These are phyloP conservation scores for Phymorhynchus buccinoides DNA, from an alignment of 1,140 invertebrate genomes.

Conservation along the genomic window DNA sequence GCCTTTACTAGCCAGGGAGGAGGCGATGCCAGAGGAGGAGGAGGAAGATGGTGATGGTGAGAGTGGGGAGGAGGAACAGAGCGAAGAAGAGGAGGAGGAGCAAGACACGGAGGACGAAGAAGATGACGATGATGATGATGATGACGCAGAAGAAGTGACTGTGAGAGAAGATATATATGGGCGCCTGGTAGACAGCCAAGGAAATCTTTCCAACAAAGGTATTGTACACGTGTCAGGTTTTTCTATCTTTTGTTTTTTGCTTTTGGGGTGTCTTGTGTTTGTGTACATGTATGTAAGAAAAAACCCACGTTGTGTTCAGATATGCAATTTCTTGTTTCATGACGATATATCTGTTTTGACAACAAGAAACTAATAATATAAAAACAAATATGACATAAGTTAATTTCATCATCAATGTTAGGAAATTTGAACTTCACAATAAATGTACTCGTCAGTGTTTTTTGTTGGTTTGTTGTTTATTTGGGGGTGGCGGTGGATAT, in stretches of 20 bases:
- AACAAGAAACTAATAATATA: no score
- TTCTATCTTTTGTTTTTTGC: not conserved
- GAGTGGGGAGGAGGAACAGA: conserved; percentile 25
- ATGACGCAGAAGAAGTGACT: conserved; percentile 62
- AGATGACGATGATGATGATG: conserved; percentile 58
- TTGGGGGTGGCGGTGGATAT: no score
- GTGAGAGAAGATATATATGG: conserved; percentile 96
- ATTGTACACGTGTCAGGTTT: not conserved
- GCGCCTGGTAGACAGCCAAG: conserved; percentile 84
- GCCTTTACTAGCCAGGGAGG: no score
- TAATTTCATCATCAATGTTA: no score
- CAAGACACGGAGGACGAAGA: conserved; percentile 35
- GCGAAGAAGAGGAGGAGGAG: conserved; percentile 36
- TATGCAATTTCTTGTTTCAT: no score
- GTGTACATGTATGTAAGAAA: no score
- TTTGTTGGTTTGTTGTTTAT: no score
- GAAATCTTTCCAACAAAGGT: conserved; percentile 76
- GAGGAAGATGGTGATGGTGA: conserved; percentile 55
- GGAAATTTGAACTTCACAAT: no score
- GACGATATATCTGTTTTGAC: no score
- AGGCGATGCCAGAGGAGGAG: conserved; percentile 37
- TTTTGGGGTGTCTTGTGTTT: not conserved
- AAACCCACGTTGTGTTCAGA: no score
- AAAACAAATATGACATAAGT: no score
- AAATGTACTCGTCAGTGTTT: no score